phyloP scores from a whole-genome alignment of 1,140 invertebrate species.

The Drosophila miranda region DNA sequence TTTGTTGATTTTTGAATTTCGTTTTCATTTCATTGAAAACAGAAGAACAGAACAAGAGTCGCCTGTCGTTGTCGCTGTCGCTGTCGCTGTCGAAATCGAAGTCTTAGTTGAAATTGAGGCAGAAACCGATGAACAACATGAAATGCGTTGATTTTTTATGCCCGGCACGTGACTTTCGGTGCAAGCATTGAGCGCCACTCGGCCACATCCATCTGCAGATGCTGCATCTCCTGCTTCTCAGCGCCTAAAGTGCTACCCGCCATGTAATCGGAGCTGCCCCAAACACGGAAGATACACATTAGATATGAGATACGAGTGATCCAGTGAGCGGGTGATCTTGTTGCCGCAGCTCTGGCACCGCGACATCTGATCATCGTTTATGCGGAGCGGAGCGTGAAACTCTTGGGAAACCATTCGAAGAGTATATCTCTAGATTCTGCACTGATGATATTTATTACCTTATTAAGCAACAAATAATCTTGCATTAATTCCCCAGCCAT shows the following conservation, averaged over 20 bases:
- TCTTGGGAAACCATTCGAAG: not conserved
- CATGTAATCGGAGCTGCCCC: conserved; percentile 58
- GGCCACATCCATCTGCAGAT: conserved; percentile 51
- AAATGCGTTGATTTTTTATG: conserved; percentile 73
- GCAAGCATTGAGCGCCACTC: conserved; percentile 70
- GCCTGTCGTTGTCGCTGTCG: not conserved
- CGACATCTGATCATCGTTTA: not conserved
- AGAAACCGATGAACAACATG: conserved; percentile 42
- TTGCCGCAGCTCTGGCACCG: too few relatives aligned
- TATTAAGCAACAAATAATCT: too few relatives aligned
- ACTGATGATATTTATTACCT: too few relatives aligned
- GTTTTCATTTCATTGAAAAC: conserved; percentile 72
- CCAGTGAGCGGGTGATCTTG: not conserved
- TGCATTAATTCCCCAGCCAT: not conserved
- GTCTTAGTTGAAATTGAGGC: conserved; percentile 7
- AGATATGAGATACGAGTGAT: conserved; percentile 56
- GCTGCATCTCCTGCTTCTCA: not conserved
- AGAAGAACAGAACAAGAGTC: conserved; percentile 15
- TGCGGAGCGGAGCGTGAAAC: not conserved
- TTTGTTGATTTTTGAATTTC: conserved; percentile 72
- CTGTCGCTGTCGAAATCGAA: too few relatives aligned
- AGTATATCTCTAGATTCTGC: too few relatives aligned
- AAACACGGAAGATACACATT: conserved; percentile 76
- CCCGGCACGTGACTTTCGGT: conserved; percentile 72
- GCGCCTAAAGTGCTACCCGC: conserved; percentile 32